Evolutionary conservation across 2,797 vertebrate genomes (phyloP), one percentile per base, ranked within the genome.

Genomic region (Garrulus glandarius): DNA sequence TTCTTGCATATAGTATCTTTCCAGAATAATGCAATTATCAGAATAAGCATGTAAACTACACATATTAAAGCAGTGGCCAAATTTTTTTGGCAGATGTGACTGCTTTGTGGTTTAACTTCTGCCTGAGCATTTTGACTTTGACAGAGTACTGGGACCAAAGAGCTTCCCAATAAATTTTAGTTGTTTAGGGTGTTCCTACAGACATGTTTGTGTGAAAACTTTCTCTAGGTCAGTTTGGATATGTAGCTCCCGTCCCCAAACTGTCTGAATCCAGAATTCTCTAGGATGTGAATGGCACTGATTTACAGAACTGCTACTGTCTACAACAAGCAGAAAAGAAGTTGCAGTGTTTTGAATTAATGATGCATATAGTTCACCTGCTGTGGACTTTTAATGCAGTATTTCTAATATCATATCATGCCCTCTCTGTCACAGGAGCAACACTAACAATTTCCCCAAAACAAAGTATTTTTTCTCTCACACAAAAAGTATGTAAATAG

Each of bases 221-320:
- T 86, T 60, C 17, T 56, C 23, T 78, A 24, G 29, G 16, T 89
- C 43, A 9, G 15, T 79, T 61, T 60, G 70, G 24, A 37, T 63
- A 27, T 22, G 15, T 24, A 30, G 17, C 9, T 72, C 4, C 5
- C 11, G 37, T 37, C 5, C 1, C 0, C 0, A 34, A 57, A 39
- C 2, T 2, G 57, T 24, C 34, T 52, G 53, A 60, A 46, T 75
- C 15, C 65, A 53, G 37, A 7, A 10, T 6, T 68, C 11, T 46
- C 30, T 27, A 26, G 41, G 56, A 71, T 59, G 32, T 3, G 23
- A 78, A 55, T n/a, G 19, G 37, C 24, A 30, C 5, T 29, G 49
- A 49, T 44, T 67, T 72, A 24, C 37, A 44, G 32, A 88, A 67
- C 26, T 74, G 32, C 22, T 56, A 3, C 32, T 63, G 0, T 59